Evolutionary conservation across 2,797 vertebrate species (phyloP), one percentile per base, ranked within the genome.

Genomic region (Myotis daubentonii): DNA sequence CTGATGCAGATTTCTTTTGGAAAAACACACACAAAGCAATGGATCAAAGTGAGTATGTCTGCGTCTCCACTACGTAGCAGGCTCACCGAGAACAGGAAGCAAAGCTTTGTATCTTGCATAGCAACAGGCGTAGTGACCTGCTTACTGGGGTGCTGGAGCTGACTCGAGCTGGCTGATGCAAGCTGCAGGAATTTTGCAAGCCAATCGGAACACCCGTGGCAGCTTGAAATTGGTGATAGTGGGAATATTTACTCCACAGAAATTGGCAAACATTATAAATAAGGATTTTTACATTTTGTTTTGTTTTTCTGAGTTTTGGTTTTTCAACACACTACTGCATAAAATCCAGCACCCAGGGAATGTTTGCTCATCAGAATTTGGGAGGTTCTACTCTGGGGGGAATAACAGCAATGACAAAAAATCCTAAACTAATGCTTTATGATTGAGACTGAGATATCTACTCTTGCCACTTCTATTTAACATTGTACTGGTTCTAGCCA

Each of bases 1-100:
- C 16, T 60, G 57, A 53, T 47, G 55, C 16, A 84, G 38, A 74
- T 93, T 94, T 93, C 75, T 82, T 85, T 94, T 66, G 47, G 41
- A 51, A 62, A 83, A 66, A 76, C 80, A 13, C 0, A 62, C 60
- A 30, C n/a, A 53, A 92, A 96, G 83, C 60, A 47, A 20, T 91
- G 86, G 72, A 72, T 95, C 92, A 62, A 94, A 81, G 22, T 30
- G 23, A 44, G 13, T 6, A 2, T 82, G 55, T 74, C 49, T 84
- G 28, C 33, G 11, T 81, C 49, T 81, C 19, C 1, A n/a, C 12
- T 60, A 66, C 57, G 82, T n/a, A 60, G 8, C 6, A 83, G 79
- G 55, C 23, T 83, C 33, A 28, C 44, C 75, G 86, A 57, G 44
- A 47, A 74, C 65, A 71, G 72, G 44, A 16, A 53, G 33, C 60